These are phyloP conservation scores for Cordylochernes scorpioides DNA, from an alignment of 2,888 invertebrate genomes.

Conservation along the genomic window DNA sequence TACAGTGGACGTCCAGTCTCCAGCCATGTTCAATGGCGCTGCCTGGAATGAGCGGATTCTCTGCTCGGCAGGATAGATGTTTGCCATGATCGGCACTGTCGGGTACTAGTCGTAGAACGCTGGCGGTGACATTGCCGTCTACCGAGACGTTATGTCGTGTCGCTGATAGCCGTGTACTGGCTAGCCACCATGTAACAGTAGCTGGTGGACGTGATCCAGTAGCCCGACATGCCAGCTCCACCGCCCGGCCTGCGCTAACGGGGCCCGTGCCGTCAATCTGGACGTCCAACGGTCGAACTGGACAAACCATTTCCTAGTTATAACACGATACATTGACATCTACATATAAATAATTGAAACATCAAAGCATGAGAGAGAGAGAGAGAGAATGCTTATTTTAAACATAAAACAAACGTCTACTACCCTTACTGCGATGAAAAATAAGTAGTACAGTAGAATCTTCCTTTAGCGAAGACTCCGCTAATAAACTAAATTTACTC, in stretches of 20 bases:
- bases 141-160: constrained; percentile 14
- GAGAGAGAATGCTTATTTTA: too few species aligned
- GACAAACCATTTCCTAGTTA: too few species aligned
- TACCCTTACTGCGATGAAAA: too few species aligned
- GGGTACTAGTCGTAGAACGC: constrained; percentile 16
- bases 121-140: constrained; percentile 15
- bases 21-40: constrained; percentile 16
- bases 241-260: constrained; percentile 8
- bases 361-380: too few species aligned
- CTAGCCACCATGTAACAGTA: constrained; percentile 58
- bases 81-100: constrained; percentile 16
- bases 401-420: too few species aligned
- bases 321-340: too few species aligned
- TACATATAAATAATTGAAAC: too few species aligned
- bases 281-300: constrained; percentile 10
- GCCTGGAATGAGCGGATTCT: constrained; percentile 16
- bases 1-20: constrained; percentile 17
- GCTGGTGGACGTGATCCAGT: constrained; percentile 24
- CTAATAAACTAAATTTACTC: too few species aligned
- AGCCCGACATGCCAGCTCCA: constrained; percentile 10
- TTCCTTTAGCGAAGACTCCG: too few species aligned
- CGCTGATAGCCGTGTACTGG: constrained; percentile 40
- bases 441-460: too few species aligned
- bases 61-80: constrained; percentile 28
- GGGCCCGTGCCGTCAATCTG: constrained; percentile 10